A percentile compares a stretch with the other conserved stretches of the same genome.
Evolutionary conservation across 2,888 invertebrate species (phyloP).

Genomic region (Linhomoeus sp.): DNA sequence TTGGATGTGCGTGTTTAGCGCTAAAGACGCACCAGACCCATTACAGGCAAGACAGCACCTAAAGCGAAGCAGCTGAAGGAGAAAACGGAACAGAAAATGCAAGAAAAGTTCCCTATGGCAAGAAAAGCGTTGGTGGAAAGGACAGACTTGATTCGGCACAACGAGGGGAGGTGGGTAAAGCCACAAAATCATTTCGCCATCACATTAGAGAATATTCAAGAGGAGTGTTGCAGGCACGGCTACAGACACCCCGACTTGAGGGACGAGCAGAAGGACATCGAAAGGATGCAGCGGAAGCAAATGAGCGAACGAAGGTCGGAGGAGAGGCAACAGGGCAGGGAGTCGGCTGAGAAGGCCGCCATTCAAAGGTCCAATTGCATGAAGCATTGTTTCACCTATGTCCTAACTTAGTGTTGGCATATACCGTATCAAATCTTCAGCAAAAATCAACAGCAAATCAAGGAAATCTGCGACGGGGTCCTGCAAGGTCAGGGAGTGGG

Average conservation of each 20-base stretch:
- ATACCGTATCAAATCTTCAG: too few species aligned
- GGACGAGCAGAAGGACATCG: neutral
- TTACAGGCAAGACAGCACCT: constrained; percentile 21
- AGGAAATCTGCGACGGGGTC: constrained; percentile 36
- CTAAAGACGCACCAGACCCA: neutral
- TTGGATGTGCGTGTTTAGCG: constrained; percentile 1
- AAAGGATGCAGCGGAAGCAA: neutral
- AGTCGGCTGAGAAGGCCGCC: constrained; percentile 13
- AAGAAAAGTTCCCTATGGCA: constrained; percentile 39
- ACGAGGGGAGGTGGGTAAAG: constrained; percentile 39
- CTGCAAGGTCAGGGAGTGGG: constrained; percentile 81
- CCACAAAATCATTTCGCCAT: neutral
- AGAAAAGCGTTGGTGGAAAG: constrained; percentile 48
- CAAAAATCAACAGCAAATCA: constrained; percentile 25
- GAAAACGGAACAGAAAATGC: constrained; percentile 9
- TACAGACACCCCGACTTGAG: too few species aligned
- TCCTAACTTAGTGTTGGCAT: too few species aligned
- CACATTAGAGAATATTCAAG: too few species aligned
- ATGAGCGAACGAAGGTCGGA: neutral
- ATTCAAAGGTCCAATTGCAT: constrained; percentile 13
- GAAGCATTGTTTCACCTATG: too few species aligned
- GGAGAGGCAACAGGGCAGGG: constrained; percentile 6
- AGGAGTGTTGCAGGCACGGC: too few species aligned
- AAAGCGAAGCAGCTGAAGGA: constrained; percentile 24
- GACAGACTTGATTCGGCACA: constrained; percentile 63